These are phyloP conservation scores for Lepidochitona cinerea DNA, from an alignment of 2,888 invertebrate genomes.

Conservation along the genomic window DNA sequence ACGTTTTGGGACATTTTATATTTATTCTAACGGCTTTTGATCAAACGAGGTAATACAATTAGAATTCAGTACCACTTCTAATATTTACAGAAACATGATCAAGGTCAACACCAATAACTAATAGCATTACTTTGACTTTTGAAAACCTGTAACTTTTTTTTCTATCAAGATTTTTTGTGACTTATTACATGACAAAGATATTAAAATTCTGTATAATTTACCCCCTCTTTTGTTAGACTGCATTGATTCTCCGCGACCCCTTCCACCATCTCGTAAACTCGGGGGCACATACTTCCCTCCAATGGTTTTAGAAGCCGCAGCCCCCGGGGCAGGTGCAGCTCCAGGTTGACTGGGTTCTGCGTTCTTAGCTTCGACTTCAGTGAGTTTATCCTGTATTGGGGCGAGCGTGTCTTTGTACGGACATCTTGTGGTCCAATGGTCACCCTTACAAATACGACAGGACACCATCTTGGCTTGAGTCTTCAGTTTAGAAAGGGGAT, in stretches of 20 bases:
- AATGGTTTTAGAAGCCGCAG: constrained; percentile 34
- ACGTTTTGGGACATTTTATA: no score
- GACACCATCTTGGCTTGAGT: constrained; percentile 74
- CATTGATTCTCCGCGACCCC: constrained; percentile 81
- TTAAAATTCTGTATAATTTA: no score
- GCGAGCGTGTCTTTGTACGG: constrained; percentile 93
- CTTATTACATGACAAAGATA: no score
- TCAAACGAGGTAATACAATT: no score
- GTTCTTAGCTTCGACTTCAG: constrained; percentile 70
- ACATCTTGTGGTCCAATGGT: constrained; percentile 98
- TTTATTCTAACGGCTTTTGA: no score
- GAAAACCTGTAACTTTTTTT: no score
- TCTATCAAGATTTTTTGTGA: no score
- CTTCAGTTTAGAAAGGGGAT: constrained; percentile 83
- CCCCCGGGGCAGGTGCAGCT: constrained; percentile 42
- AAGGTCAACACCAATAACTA: no score
- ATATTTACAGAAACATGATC: no score
- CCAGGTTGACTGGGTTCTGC: constrained; percentile 43
- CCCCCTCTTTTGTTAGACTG: constrained; percentile 72
- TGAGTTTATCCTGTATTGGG: constrained; percentile 59
- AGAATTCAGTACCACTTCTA: no score
- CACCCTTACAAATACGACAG: constrained; percentile 76
- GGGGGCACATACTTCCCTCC: constrained; percentile 82
- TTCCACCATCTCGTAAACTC: constrained; percentile 85
- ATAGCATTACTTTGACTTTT: no score